A percentile compares a stretch with the other conserved stretches of the same genome.
These are phyloP conservation scores for Heliothis virescens DNA, from an alignment of 1,140 invertebrate genomes.

Conservation along the genomic window DNA sequence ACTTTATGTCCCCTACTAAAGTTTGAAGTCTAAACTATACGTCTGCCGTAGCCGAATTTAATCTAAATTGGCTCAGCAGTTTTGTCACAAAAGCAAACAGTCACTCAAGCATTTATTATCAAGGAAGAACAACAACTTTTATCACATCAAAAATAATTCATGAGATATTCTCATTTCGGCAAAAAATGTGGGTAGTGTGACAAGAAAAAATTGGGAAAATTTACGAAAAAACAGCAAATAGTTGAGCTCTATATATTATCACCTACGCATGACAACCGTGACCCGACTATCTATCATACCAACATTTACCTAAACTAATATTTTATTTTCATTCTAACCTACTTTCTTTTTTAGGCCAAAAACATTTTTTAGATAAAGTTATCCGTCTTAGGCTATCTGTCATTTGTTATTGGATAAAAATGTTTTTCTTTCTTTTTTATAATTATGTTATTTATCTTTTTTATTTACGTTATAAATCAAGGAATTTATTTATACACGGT, in stretches of 20 bases:
- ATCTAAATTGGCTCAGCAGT: too few species aligned
- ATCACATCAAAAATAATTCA: not conserved
- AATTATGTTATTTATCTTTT: too few species aligned
- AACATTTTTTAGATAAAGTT: not conserved
- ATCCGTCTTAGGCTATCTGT: not conserved
- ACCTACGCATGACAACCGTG: constrained; percentile 8
- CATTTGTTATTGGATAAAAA: not conserved
- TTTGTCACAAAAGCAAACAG: too few species aligned
- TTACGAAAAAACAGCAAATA: constrained; percentile 27
- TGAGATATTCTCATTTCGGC: not conserved
- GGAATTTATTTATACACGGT: too few species aligned
- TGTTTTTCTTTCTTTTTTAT: too few species aligned
- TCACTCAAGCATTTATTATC: too few species aligned
- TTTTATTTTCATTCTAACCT: not conserved
- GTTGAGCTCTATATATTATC: constrained; percentile 10
- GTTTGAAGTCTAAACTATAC: too few species aligned
- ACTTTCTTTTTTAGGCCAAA: not conserved
- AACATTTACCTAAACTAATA: constrained; percentile 37
- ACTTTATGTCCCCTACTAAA: too few species aligned
- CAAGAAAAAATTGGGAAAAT: constrained; percentile 15
- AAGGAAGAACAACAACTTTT: too few species aligned
- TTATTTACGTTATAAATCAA: too few species aligned
- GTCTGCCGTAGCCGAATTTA: too few species aligned
- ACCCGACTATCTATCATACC: constrained; percentile 29
- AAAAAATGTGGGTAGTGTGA: constrained; percentile 14